These are phyloP conservation scores for Lanius ludovicianus DNA, from an alignment of 2,113 vertebrate species.

Conservation along the genomic window DNA sequence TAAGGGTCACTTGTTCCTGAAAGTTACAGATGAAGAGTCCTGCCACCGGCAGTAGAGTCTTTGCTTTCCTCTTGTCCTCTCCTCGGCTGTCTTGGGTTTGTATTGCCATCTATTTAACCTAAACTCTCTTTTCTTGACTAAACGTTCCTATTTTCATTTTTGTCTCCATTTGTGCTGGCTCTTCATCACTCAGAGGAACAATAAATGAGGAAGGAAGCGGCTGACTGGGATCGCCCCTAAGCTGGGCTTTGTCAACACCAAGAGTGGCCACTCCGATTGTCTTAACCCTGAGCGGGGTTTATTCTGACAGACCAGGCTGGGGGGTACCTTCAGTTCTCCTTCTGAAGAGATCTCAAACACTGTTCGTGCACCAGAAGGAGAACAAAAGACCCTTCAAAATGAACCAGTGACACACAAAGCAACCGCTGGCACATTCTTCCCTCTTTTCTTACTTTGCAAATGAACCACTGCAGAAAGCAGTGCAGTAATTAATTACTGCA, in stretches of 20 bases:
- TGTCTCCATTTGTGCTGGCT: neutral
- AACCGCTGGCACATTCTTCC: neutral
- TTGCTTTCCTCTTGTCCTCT: neutral
- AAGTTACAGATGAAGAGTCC: neutral
- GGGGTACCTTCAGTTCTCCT: neutral
- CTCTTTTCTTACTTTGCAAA: constrained; percentile 3
- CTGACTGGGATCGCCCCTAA: neutral
- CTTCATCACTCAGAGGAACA: neutral
- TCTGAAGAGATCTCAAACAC: neutral
- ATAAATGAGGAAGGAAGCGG: neutral
- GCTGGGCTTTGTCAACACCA: neutral
- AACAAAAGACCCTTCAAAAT: neutral
- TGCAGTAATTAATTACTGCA: constrained; percentile 28
- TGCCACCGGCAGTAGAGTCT: neutral
- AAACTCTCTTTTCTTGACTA: neutral
- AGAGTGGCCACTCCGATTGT: neutral
- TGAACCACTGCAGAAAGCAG: neutral
- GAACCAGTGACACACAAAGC: neutral
- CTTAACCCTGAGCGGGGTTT: neutral
- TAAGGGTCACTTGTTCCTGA: neutral
- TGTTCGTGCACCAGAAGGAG: neutral
- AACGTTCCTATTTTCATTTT: neutral
- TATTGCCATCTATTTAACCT: neutral
- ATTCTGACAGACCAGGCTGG: neutral
- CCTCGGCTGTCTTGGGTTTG: neutral